phyloP scores from a whole-genome alignment of 2,113 vertebrate species.

The Entelurus aequoreus region DNA sequence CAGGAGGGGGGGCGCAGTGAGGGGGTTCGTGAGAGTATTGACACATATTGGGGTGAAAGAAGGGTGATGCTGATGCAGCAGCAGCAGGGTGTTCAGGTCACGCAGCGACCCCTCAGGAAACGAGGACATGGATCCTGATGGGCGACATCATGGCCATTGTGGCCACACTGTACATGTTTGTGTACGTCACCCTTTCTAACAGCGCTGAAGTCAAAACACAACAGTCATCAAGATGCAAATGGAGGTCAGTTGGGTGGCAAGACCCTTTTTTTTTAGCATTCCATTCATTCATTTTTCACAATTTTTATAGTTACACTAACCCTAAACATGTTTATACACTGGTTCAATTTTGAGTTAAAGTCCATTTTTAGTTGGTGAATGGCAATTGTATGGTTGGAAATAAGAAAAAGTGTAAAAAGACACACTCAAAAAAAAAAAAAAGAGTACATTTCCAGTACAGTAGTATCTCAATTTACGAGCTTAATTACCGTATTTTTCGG shows the following conservation, averaged over 20 bases:
- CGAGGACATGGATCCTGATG: slow-evolving; percentile 43
- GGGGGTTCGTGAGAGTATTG: slow-evolving; percentile 51
- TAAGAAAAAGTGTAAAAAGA: too few relatives aligned
- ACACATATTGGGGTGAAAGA: slow-evolving; percentile 62
- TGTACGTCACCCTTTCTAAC: slow-evolving; percentile 16
- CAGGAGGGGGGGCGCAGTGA: slow-evolving; percentile 4
- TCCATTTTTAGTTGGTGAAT: too few relatives aligned
- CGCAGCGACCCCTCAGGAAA: slow-evolving; percentile 39
- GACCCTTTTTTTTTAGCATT: slow-evolving; percentile 25
- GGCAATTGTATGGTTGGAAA: too few relatives aligned
- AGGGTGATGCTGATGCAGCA: slow-evolving; percentile 58
- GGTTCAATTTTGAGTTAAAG: too few relatives aligned
- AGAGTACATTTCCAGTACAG: too few relatives aligned
- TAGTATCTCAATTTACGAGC: too few relatives aligned
- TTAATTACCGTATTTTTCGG: too few relatives aligned
- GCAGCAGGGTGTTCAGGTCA: slow-evolving; percentile 59
- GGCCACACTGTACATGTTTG: slow-evolving; percentile 18
- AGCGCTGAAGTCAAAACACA: slow-evolving; percentile 29
- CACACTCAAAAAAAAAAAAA: too few relatives aligned
- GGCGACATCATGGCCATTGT: slow-evolving; percentile 39
- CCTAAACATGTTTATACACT: neutral
- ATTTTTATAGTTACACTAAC: neutral
- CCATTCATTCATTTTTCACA: slow-evolving; percentile 1
- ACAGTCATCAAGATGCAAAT: slow-evolving; percentile 58
- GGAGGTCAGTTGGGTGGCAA: slow-evolving; percentile 38